Conservation (phyloP, 2,888 invertebrate species). For the Caenorhabditis japonica region DNA sequence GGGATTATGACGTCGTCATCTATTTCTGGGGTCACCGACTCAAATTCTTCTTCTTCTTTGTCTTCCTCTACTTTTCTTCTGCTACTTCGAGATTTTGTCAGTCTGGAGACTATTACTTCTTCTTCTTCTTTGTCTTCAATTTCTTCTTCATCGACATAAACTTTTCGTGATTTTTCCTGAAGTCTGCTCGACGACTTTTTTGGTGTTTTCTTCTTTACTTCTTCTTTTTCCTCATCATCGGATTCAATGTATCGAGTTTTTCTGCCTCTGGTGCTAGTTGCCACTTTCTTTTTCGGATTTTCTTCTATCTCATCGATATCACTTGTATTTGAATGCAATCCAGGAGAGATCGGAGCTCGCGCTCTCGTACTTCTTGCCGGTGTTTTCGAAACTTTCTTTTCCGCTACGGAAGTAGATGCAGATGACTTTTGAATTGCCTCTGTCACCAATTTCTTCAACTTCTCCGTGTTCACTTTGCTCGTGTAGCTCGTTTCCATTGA, state of each 20-base stretch:
- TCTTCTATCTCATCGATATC: too few species aligned
- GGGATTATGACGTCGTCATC: not conserved
- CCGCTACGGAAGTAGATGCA: not conserved
- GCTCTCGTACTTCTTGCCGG: too few species aligned
- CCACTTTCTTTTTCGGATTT: too few species aligned
- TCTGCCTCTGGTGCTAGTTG: too few species aligned
- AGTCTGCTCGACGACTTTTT: not conserved
- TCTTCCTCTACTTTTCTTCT: constrained; percentile 1
- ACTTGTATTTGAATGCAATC: too few species aligned
- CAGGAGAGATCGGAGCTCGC: too few species aligned
- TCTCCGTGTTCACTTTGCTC: constrained; percentile 26
- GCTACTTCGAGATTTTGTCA: too few species aligned
- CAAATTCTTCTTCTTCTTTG: not conserved
- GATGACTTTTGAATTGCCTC: constrained; percentile 1
- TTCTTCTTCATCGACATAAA: not conserved
- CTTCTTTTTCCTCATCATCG: too few species aligned
- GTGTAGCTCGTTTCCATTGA: constrained; percentile 22
- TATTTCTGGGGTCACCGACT: constrained; percentile 3
- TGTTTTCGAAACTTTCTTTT: not conserved
- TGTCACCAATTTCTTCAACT: constrained; percentile 14
- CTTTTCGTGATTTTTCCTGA: not conserved
- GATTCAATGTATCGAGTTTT: too few species aligned
- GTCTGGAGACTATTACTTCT: not conserved
- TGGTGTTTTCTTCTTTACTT: too few species aligned
- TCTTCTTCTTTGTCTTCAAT: constrained; percentile 18